Evolutionary conservation across 2,113 vertebrate species (phyloP), one percentile per base, ranked within the genome.

Genomic region (Erythrocebus patas): DNA sequence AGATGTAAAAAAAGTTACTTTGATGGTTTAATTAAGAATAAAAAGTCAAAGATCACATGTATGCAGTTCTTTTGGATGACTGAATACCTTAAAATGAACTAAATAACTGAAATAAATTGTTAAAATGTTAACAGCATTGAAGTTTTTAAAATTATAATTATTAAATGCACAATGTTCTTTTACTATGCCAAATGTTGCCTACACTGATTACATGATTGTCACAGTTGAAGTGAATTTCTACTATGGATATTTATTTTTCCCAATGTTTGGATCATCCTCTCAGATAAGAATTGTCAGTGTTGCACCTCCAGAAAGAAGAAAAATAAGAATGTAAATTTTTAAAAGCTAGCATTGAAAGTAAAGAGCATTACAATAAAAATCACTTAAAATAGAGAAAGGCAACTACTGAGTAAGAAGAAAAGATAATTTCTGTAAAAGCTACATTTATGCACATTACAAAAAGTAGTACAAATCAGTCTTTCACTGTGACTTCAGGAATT

Each of bases 401-500:
- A 45, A 50, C 59, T 38, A 72, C 14, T 85, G 61, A n/a, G n/a
- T 55, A 61, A 95, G 38, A 96, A 95, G 35, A 70, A 89, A 82
- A 88, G 57, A 45, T 81, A 3, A 81, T 75, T 93, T 95, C 50
- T 91, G 1, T 57, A 64, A 22, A n/a, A 32, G 59, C 61, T 43
- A 55, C 64, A 92, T 55, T 70, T 43, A 86, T 91, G 57, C 40
- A 76, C 6, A n/a, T 75, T 66, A 81, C 43, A 75, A 78, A 97
- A 86, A 75, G 4, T 30, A n/a, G 2, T 38, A 80, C 38, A 93
- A 76, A 72, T 23, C 23, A 57, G 45, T 25, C 57, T 94, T 96
- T 91, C 43, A 32, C 80, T 96, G n/a, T 55, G 43, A 38, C 81
- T 98, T 97, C 86, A 89, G 72, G 64, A 92, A 93, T 98, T 98